These are phyloP conservation scores for Brachynemurus nebulosus DNA, from an alignment of 2,888 invertebrate genomes.

Conservation along the genomic window DNA sequence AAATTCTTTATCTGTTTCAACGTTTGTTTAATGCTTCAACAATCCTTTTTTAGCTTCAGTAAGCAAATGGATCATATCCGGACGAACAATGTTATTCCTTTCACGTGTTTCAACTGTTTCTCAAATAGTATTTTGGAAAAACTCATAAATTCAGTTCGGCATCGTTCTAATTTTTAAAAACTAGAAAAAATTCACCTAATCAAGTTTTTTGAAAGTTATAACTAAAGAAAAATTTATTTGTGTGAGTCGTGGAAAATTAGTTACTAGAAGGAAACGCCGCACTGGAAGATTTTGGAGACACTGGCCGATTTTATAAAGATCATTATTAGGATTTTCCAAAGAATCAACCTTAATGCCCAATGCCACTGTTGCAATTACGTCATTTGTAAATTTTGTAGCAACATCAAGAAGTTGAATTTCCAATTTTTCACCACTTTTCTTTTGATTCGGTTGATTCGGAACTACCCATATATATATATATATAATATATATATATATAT, in stretches of 20 bases:
- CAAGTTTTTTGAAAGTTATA: too few relatives aligned
- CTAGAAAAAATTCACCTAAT: too few relatives aligned
- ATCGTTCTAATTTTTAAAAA: too few relatives aligned
- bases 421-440: not conserved
- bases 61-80: constrained; percentile 3
- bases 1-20: not conserved
- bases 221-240: too few relatives aligned
- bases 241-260: too few relatives aligned
- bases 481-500: too few relatives aligned
- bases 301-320: too few relatives aligned
- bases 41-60: constrained; percentile 2
- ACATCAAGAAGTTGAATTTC: constrained; percentile 13
- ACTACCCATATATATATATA: too few relatives aligned
- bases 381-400: constrained; percentile 13
- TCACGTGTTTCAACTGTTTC: not conserved
- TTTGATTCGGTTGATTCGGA: too few relatives aligned
- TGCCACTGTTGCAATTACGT: constrained; percentile 15
- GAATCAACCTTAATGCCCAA: constrained; percentile 15
- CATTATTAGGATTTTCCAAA: too few relatives aligned
- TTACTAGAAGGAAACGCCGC: too few relatives aligned
- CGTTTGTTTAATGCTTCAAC: not conserved
- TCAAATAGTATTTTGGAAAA: not conserved
- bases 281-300: too few relatives aligned
- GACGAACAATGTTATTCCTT: not conserved
- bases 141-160: not conserved